These are phyloP conservation scores for Pachyuromys duprasi DNA, from an alignment of 2,797 vertebrate species.

Conservation along the genomic window DNA sequence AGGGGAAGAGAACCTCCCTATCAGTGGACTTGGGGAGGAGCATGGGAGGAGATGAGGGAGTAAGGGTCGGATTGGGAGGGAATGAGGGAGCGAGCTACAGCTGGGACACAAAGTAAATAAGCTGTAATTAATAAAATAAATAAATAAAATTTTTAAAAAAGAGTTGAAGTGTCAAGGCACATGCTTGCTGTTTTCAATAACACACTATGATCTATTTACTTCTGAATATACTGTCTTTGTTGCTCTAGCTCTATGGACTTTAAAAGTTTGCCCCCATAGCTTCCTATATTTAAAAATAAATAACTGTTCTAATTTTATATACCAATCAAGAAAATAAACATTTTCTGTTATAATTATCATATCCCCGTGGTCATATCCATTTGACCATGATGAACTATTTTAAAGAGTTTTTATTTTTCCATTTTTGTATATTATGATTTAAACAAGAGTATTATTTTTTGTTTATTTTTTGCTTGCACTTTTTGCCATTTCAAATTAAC, in stretches of 20 bases:
- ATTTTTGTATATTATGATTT: not conserved
- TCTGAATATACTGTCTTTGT: not conserved
- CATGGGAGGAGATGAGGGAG: no score
- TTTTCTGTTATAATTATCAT: not conserved
- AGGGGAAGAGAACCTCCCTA: no score
- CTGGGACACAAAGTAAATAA: no score
- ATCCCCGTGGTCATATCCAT: not conserved
- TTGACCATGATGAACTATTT: not conserved
- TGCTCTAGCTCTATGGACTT: not conserved
- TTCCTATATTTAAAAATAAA: not conserved
- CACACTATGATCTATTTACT: not conserved
- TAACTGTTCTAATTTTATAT: conserved; percentile 8
- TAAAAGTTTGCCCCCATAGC: not conserved
- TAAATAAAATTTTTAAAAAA: not conserved
- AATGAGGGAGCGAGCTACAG: no score
- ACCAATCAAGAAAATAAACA: not conserved
- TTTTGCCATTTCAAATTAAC: conserved; percentile 41
- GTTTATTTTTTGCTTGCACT: not conserved
- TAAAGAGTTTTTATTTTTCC: not conserved
- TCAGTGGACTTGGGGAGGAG: no score
- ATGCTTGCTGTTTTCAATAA: not conserved
- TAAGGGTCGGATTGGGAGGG: no score
- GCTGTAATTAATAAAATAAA: no score
- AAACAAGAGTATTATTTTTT: not conserved
- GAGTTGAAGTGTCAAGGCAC: not conserved